phyloP scores from a whole-genome alignment of 1,140 invertebrate species.

The Eriosoma lanigerum region DNA sequence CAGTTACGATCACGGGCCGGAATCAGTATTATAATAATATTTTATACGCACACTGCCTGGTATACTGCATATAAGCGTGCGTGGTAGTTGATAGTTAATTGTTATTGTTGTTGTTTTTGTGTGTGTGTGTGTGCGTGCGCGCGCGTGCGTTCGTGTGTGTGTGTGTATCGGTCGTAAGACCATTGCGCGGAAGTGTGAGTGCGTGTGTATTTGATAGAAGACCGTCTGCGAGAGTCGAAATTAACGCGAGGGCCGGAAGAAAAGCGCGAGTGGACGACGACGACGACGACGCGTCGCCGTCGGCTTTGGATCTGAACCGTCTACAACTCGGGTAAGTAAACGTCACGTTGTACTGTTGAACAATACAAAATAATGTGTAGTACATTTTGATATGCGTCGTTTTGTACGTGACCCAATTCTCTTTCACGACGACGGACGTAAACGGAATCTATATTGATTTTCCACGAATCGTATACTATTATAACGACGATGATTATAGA shows the following conservation, averaged over 20 bases:
- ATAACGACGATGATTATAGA: no score
- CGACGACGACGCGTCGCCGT: slow-evolving; percentile 6
- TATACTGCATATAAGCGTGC: no score
- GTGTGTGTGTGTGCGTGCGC: neutral
- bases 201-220: neutral
- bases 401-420: neutral
- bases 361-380: neutral
- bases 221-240: neutral
- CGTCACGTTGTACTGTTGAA: neutral
- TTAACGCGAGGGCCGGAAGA: neutral
- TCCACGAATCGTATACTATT: neutral
- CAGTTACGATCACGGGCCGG: neutral
- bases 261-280: neutral
- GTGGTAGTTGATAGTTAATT: no score
- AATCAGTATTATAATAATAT: neutral
- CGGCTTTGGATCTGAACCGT: neutral
- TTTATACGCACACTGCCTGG: no score
- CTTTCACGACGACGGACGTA: no score
- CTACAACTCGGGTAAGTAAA: slow-evolving; percentile 24
- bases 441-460: no score
- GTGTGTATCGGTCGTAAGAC: neutral
- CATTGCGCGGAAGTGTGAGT: neutral
- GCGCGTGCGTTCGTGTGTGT: neutral
- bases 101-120: no score
- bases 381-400: no score